phyloP scores from a whole-genome alignment of 2,797 vertebrate genomes.

The Rousettus madagascariensis region DNA sequence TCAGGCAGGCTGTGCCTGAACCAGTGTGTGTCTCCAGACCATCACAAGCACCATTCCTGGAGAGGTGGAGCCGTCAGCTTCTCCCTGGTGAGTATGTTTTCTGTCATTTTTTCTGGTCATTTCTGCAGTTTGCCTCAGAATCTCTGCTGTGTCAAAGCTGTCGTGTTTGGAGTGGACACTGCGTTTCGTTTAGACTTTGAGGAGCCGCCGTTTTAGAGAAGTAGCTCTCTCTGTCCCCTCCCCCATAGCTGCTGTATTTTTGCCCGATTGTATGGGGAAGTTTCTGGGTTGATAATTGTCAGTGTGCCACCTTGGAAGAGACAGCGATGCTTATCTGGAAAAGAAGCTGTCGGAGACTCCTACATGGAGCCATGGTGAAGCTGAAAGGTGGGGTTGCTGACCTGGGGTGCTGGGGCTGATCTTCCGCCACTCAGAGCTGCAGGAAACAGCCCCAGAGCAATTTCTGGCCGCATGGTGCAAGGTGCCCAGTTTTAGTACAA shows the following conservation, averaged over 20 bases:
- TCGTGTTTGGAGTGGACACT: neutral
- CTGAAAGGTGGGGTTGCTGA: slow-evolving; percentile 39
- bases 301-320: neutral
- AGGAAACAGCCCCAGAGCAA: neutral
- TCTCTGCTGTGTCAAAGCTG: neutral
- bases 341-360: neutral
- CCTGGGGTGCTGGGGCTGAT: neutral
- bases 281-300: neutral
- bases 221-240: neutral
- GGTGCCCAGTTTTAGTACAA: neutral
- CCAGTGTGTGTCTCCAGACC: neutral
- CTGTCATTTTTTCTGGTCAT: slow-evolving; percentile 36
- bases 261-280: neutral
- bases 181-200: neutral
- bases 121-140: neutral
- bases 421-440: slow-evolving; percentile 30
- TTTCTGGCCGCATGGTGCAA: slow-evolving; percentile 6
- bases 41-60: neutral
- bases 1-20: neutral
- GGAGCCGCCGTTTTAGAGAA: neutral
- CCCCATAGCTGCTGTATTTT: neutral
- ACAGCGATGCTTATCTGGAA: neutral
- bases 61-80: neutral
- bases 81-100: slow-evolving; percentile 73
- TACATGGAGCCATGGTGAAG: neutral